Conservation (phyloP, 2,113 vertebrate genomes). For the Promerops cafer region DNA sequence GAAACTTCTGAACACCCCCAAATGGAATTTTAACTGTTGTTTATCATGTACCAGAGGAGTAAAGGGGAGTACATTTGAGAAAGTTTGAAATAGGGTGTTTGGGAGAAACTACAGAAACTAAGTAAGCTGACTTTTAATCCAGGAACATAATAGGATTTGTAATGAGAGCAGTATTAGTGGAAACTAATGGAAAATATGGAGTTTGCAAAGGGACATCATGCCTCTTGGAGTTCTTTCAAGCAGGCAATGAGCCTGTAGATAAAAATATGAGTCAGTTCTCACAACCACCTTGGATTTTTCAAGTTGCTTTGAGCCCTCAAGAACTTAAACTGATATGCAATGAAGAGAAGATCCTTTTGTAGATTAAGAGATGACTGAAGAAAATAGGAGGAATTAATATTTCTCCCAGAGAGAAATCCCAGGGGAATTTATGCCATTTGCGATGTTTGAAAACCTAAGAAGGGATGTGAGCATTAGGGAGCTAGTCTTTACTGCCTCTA, state of each 20-base stretch:
- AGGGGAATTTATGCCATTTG: background rate
- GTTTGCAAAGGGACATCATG: background rate
- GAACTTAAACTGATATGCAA: background rate
- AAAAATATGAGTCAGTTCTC: background rate
- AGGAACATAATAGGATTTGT: background rate
- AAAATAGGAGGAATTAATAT: background rate
- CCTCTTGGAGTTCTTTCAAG: background rate
- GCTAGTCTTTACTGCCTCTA: background rate
- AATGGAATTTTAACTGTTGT: background rate
- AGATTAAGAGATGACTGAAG: background rate
- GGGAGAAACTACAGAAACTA: background rate
- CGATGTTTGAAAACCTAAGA: background rate
- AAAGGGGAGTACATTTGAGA: background rate
- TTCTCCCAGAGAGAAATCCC: background rate
- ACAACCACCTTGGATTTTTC: background rate
- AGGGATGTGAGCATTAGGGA: background rate
- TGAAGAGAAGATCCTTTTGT: background rate
- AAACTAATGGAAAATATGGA: background rate
- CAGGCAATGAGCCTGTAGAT: background rate
- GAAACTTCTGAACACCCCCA: background rate
- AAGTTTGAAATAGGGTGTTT: background rate
- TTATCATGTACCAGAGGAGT: background rate
- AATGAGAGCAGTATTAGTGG: background rate
- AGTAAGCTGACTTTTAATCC: background rate
- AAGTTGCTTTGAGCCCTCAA: background rate